Percentiles rank a stretch among this genome's conserved stretches.
phyloP scores from a whole-genome alignment of 2,113 vertebrate species.

The Odocoileus virginianus region DNA sequence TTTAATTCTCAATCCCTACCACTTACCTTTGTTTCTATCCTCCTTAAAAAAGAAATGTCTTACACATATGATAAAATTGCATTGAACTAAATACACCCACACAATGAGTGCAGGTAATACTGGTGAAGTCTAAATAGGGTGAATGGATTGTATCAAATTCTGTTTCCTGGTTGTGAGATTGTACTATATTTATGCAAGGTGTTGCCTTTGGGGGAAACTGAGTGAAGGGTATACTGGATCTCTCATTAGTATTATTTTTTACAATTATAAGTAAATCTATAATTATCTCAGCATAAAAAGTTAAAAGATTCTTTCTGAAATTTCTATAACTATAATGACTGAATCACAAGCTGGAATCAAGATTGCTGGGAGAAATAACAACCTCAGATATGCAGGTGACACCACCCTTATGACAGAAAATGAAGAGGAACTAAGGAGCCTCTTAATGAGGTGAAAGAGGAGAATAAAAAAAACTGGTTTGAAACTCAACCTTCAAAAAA shows the following conservation, averaged over 20 bases:
- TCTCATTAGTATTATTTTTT: not conserved
- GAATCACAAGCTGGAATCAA: not conserved
- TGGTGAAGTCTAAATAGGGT: not conserved
- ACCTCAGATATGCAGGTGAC: not conserved
- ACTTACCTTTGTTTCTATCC: not conserved
- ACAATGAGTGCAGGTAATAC: not conserved
- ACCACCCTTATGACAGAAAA: not conserved
- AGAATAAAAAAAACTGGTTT: not conserved
- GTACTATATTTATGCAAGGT: not conserved
- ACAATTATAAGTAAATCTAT: not conserved
- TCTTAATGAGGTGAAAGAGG: not conserved
- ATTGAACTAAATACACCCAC: not conserved
- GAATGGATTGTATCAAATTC: not conserved
- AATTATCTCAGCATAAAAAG: not conserved
- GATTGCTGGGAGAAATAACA: not conserved
- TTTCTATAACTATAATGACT: not conserved
- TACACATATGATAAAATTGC: not conserved
- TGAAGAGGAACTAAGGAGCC: not conserved
- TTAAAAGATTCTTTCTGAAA: conserved; percentile 19
- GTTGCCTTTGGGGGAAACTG: not conserved
- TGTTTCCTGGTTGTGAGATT: not conserved
- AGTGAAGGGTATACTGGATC: not conserved
- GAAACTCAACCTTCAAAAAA: not conserved
- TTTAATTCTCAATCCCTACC: not conserved
- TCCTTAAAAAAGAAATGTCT: not conserved